Evolutionary conservation across 2,888 invertebrate species (phyloP).

Genomic region (Philonicus albiceps): DNA sequence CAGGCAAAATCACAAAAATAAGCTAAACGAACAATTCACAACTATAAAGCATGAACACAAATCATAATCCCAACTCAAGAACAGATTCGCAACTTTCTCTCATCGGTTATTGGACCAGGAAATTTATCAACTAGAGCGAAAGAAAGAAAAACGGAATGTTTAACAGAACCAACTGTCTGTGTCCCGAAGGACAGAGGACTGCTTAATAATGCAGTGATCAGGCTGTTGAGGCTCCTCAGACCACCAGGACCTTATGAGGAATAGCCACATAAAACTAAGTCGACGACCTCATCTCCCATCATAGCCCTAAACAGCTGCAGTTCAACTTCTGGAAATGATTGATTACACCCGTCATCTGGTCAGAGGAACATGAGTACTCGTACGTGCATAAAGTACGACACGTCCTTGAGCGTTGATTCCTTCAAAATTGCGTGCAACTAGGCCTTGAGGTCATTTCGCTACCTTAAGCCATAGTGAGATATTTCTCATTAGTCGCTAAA

Average conservation of each 20-base stretch:
- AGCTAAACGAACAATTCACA: neutral
- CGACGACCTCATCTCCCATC: neutral
- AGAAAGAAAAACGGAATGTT: neutral
- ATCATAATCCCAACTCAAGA: neutral
- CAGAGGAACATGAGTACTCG: neutral
- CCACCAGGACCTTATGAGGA: neutral
- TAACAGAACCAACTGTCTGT: neutral
- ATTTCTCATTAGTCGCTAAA: neutral
- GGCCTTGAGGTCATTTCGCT: neutral
- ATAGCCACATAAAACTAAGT: neutral
- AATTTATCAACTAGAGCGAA: neutral
- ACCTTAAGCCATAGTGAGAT: neutral
- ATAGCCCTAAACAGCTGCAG: neutral
- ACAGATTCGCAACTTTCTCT: neutral
- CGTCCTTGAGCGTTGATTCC: neutral
- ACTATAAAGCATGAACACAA: neutral
- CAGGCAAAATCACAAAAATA: neutral
- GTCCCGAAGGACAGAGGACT: neutral
- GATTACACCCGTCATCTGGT: neutral
- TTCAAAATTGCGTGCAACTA: neutral
- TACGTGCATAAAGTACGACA: neutral
- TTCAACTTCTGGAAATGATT: constrained; percentile 6
- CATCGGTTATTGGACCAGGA: neutral
- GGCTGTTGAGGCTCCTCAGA: neutral
- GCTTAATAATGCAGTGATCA: neutral